Evolutionary conservation across 2,888 invertebrate genomes (phyloP), one percentile per base, ranked within the genome.

Genomic region (Deilephila porcellus): DNA sequence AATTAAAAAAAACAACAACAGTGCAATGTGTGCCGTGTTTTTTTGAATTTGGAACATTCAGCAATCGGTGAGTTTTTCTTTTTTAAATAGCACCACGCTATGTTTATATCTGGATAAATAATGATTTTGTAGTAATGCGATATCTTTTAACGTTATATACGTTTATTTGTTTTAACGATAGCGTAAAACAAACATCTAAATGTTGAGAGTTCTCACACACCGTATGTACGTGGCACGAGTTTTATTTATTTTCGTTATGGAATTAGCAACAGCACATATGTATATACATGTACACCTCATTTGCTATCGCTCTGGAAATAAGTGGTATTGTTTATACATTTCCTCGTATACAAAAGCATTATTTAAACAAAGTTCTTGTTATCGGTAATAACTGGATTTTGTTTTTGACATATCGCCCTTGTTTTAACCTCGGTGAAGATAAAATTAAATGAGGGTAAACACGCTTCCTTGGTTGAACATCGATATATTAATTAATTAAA

Each of bases 171-270:
- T 67, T 60, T 73, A 74, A 71, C 59, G 62, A 71, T 79, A 81
- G 78, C 76, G 76, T 70, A 37, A 72, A 70, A 74, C 73, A 71
- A 76, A 77, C 74, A 70, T 25, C 25, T 74, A 73, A 76, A 74
- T 78, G 81, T 76, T 73, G 70, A 70, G 70, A 73, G 71, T 73
- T 71, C 62, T 71, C 71, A 71, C 56, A 75, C 73, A 70, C 37
- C 20, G 56, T 60, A 70, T 60, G 63, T 34, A 72, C 67, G 53
- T 64, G 56, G 70, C 63, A 53, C 59, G 56, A 29, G 74, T 71
- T 73, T 77, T 78, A 77, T 79, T 79, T 79, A 76, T 79, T 79
- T 77, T 78, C 37, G 75, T 76, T 79, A 74, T 77, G 76, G 74
- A 75, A 76, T 77, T 74, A 74, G 76, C 67, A 45, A 19, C 45